Conservation (phyloP, 1,140 invertebrate species). For the Psilanteris sp. region DNA sequence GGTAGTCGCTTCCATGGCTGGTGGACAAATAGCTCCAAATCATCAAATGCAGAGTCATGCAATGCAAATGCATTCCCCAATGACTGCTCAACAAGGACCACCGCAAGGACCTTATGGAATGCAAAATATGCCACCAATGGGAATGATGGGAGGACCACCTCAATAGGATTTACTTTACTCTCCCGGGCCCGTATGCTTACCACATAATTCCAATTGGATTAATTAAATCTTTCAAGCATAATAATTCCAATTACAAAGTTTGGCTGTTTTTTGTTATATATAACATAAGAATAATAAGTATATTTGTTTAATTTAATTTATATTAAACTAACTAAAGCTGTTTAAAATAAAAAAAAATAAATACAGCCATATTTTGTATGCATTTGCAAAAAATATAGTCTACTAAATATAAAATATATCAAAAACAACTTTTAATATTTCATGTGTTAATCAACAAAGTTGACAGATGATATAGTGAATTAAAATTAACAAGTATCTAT, state of each 20-base stretch:
- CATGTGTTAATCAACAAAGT: too few relatives aligned
- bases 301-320: too few relatives aligned
- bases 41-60: conserved; percentile 81
- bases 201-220: conserved; percentile 68
- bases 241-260: conserved; percentile 2
- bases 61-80: conserved; percentile 80
- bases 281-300: too few relatives aligned
- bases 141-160: conserved; percentile 80
- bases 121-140: conserved; percentile 76
- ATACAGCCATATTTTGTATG: conserved; percentile 23
- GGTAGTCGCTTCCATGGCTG: conserved; percentile 75
- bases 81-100: conserved; percentile 75
- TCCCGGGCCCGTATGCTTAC: conserved; percentile 67
- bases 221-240: conserved; percentile 63
- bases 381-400: conserved; percentile 19
- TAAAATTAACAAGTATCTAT: conserved; percentile 3
- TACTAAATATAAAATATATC: conserved; percentile 35
- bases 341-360: too few relatives aligned
- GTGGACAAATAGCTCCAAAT: conserved; percentile 78
- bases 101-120: conserved; percentile 77
- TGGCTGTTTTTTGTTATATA: conserved; percentile 38
- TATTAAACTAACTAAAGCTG: too few relatives aligned
- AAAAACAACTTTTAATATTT: conserved; percentile 36
- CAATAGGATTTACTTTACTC: conserved; percentile 77
- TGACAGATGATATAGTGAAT: too few relatives aligned